Base-by-base conservation (phyloP, 1,140 invertebrate genomes). In the Ceratoteleas bidentatus region DNA sequence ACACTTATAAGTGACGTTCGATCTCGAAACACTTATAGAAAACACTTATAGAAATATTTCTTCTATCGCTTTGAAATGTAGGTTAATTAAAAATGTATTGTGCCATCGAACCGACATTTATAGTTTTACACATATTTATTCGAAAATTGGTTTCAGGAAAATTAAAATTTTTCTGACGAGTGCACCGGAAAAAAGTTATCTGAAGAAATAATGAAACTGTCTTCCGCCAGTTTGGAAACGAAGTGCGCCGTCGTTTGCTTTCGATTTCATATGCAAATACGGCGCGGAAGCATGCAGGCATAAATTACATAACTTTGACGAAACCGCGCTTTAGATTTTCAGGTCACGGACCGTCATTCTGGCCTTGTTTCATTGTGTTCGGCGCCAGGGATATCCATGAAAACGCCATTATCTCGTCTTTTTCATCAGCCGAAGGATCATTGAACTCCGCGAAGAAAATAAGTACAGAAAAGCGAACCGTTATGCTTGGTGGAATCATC, bases 391-490 rank as follows among this genome's bases (percentile, higher is more conserved):
- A 24, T 24, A 24, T 24, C 24, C 4, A 24, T 24, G 24, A 24
- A 24, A 24, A 24, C 4, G 24, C 24, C 24, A 24, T 24, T 24
- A 24, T 24, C 24, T 58, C 58, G 33, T 6, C 8, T 65, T 56
- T 45, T 69, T 60, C 32, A 9, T 34, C 16, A 6, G 54, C 38
- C n/a, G 11, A 57, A 64, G 54, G 81, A 83, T 83, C 75, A 56
- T 83, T 83, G 81, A 83, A 83, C 81, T 83, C 57, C 58, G 53
- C 49, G 58, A 49, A 79, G 70, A 74, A 75, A 83, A 79, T 83
- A 75, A 75, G 60, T 79, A 62, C 66, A 83, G 81, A 83, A 83
- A 78, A 83, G 70, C 69, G 56, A 83, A 83, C 81, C 81, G 81
- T 83, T 83, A 83, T 79, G 75, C 75, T 83, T 69, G 24, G 24